Evolutionary conservation across 2,888 invertebrate genomes (phyloP), one percentile per base, ranked within the genome.

Genomic region (Pristionchus arcanus): DNA sequence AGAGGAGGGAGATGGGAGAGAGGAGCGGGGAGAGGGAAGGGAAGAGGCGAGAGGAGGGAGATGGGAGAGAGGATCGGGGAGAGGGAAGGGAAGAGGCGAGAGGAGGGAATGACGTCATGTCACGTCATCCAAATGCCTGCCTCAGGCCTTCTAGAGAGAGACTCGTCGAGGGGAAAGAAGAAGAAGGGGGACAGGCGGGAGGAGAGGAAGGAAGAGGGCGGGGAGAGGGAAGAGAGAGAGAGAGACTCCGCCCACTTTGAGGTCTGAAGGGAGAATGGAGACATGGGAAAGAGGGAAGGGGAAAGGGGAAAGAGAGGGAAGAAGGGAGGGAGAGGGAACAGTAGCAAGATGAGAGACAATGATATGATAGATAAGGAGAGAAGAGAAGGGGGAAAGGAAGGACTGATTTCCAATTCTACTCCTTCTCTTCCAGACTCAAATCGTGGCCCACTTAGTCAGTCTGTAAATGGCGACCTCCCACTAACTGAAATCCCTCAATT

Each of bases 41-140:
- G n/a, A 37, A 28, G 34, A 25, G 19, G 74, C 37, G 74, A 37
- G 74, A 74, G n/a, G 28, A 9, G n/a, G 68, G 37, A 74, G 74
- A 25, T 34, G 74, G 74, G 37, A 31, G 25, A 37, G 74, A 21
- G 37, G 37, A 37, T n/a, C n/a, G n/a, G 37, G 11, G 37, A 25
- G 37, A 74, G n/a, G 74, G 37, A 74, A 49, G 42, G 74, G n/a
- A 37, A 37, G 37, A 37, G 74, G 74, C 15, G 55, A 53, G 53
- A 5, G 53, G 19, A 31, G 55, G 55, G n/a, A 9, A 15, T 31
- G 55, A 53, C 81, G 81, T 81, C 81, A 81, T 42, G 3, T 81
- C 81, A 81, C 81, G 81, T 81, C 81, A 81, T 53, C 25, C 42
- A 25, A 49, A 81, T 53, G 42, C 81, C 81, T 42, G 81, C 81